These are phyloP conservation scores for Andrena minutula DNA, from an alignment of 2,888 invertebrate genomes.

Conservation along the genomic window DNA sequence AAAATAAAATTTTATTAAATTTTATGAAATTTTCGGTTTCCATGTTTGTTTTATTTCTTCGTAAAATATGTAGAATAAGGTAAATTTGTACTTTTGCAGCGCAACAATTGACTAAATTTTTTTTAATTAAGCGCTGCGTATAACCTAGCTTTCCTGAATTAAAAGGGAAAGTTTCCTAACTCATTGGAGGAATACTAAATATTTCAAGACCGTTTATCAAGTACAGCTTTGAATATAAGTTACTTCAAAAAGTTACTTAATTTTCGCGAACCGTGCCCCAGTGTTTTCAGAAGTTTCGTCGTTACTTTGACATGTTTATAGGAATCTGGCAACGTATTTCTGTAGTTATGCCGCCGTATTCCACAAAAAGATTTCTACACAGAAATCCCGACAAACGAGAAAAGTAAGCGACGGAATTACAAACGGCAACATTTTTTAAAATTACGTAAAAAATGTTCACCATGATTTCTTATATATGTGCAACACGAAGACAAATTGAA, in stretches of 20 bases:
- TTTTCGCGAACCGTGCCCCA: neutral
- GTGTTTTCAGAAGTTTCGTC: neutral
- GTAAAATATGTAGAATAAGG: no score
- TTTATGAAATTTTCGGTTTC: no score
- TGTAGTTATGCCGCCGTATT: neutral
- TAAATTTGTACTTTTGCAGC: no score
- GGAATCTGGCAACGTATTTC: conserved; percentile 1
- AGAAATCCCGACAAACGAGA: neutral
- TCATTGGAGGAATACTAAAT: conserved; percentile 7
- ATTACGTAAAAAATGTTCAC: neutral
- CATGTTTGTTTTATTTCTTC: no score
- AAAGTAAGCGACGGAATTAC: neutral
- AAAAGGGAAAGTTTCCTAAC: neutral
- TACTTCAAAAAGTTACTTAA: conserved; percentile 10
- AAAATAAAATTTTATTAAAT: no score
- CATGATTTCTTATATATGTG: neutral
- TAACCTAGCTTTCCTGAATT: neutral
- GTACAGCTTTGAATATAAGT: neutral
- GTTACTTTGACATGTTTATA: conserved; percentile 7
- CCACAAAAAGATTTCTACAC: neutral
- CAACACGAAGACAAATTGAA: no score
- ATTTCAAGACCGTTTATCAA: neutral
- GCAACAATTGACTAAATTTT: neutral
- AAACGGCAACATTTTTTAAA: neutral
- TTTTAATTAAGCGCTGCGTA: neutral